phyloP scores from a whole-genome alignment of 2,113 vertebrate genomes.

The Planiliza haematocheilus region DNA sequence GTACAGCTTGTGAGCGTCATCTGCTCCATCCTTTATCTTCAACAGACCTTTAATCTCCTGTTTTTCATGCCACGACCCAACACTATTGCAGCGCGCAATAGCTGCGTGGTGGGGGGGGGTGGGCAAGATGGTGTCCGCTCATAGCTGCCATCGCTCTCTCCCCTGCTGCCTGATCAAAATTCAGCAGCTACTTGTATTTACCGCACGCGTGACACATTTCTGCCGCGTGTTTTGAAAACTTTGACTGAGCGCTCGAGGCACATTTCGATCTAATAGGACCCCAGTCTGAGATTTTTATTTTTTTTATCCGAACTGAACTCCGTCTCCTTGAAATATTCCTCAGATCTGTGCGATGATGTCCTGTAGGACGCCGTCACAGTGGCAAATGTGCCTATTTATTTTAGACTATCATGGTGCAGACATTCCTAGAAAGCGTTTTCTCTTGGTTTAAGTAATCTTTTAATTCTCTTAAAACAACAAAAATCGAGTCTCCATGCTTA shows the following conservation, averaged over 20 bases:
- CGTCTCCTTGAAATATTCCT: constrained; percentile 49
- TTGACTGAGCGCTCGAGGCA: constrained; percentile 65
- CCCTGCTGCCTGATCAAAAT: constrained; percentile 71
- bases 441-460: neutral
- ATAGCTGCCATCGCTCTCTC: constrained; percentile 36
- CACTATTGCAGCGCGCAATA: constrained; percentile 54
- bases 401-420: neutral
- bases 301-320: constrained; percentile 55
- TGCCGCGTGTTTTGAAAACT: constrained; percentile 64
- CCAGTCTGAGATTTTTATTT: constrained; percentile 16
- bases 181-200: constrained; percentile 57
- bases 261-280: constrained; percentile 57
- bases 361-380: neutral
- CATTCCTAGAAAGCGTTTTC: constrained; percentile 6
- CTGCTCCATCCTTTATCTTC: constrained; percentile 63
- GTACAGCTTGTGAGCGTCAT: constrained; percentile 48
- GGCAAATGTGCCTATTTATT: neutral
- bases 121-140: neutral
- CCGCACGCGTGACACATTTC: constrained; percentile 50
- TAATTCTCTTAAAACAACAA: neutral
- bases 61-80: constrained; percentile 59
- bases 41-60: constrained; percentile 63
- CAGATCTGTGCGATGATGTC: constrained; percentile 48
- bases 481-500: neutral
- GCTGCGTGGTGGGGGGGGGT: neutral